Evolutionary conservation across 2,113 vertebrate species (phyloP).

Genomic region (Hippopotamus amphibius): DNA sequence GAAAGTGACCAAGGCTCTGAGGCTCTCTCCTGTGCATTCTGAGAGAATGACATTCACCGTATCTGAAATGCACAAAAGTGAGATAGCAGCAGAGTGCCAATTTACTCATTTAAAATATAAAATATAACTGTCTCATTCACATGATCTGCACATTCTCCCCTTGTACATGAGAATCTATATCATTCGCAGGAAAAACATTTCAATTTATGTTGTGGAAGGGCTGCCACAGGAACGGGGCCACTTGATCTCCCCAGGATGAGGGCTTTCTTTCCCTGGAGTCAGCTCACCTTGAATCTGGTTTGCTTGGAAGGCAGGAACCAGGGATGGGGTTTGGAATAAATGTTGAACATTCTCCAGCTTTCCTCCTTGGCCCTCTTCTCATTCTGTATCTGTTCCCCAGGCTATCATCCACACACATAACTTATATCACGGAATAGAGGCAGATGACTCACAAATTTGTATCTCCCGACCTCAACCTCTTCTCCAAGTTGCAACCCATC

Average conservation of each 20-base stretch:
- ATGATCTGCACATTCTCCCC: not conserved
- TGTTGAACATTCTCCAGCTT: not conserved
- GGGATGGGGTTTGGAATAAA: not conserved
- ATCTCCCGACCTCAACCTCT: not conserved
- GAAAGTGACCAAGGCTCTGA: not conserved
- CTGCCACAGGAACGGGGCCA: not conserved
- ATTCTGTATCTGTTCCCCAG: not conserved
- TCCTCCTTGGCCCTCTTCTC: not conserved
- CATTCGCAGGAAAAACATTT: not conserved
- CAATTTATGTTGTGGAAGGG: not conserved
- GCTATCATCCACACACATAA: not conserved
- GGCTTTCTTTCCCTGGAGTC: not conserved
- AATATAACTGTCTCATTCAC: not conserved
- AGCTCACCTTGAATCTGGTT: not conserved
- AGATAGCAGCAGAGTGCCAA: not conserved
- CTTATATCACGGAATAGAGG: not conserved
- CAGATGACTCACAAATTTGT: not conserved
- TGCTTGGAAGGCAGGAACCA: not conserved
- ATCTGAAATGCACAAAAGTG: not conserved
- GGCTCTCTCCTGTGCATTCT: not conserved
- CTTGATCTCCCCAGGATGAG: not conserved
- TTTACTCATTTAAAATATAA: not conserved
- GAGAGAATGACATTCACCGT: not conserved
- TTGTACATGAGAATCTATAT: not conserved
- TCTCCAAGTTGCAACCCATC: not conserved